Evolutionary conservation across 64 coral and sea anemone species (phyloP).

Genomic region (Stylophora pistillata): DNA sequence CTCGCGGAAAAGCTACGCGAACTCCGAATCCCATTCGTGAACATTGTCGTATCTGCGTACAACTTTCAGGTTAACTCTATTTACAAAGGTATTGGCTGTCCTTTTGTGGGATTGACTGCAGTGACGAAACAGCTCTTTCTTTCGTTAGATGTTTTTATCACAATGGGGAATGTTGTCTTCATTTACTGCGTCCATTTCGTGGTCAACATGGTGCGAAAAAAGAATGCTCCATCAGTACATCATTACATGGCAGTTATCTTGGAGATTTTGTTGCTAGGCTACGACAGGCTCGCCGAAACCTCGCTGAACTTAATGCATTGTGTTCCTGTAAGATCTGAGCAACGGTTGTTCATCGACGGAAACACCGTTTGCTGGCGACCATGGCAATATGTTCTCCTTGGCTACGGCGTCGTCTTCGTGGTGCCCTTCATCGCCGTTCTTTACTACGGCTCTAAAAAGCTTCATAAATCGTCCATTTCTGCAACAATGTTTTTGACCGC

Average conservation of each 20-base stretch:
- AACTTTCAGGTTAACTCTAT: constrained; percentile 56
- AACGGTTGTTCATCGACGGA: constrained; percentile 67
- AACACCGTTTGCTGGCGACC: constrained; percentile 63
- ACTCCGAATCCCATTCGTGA: not conserved
- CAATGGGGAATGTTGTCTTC: constrained; percentile 21
- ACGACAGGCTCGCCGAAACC: constrained; percentile 61
- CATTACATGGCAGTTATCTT: constrained; percentile 64
- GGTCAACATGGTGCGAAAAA: constrained; percentile 1
- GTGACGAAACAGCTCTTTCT: constrained; percentile 78
- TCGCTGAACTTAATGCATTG: constrained; percentile 69
- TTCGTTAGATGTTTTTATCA: constrained; percentile 30
- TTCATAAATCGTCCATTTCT: constrained; percentile 17
- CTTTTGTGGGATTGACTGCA: constrained; percentile 72
- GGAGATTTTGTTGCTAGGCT: constrained; percentile 71
- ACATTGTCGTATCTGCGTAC: constrained; percentile 28
- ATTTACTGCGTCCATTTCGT: constrained; percentile 37
- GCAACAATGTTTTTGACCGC: constrained; percentile 48
- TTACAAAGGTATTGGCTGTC: constrained; percentile 53
- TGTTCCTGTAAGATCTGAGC: not conserved
- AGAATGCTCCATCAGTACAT: not conserved
- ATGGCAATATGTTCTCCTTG: constrained; percentile 71
- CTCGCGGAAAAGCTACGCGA: constrained; percentile 9
- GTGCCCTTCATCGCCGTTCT: constrained; percentile 75
- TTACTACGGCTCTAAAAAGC: constrained; percentile 37
- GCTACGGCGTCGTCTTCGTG: constrained; percentile 56